phyloP scores from a whole-genome alignment of 2,888 invertebrate genomes.

The Toxonevra muliebris region DNA sequence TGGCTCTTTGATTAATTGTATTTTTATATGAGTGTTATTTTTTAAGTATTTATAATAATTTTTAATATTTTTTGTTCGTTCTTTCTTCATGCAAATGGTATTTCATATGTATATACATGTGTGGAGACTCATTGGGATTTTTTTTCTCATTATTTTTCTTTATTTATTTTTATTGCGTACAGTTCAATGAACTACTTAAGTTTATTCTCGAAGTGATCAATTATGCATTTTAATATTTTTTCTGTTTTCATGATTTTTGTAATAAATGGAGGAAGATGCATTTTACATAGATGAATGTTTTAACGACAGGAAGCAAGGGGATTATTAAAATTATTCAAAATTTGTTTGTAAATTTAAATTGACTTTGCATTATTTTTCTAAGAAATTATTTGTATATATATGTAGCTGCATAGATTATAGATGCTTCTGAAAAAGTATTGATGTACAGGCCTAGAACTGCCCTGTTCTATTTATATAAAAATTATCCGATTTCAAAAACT shows the following conservation, averaged over 20 bases:
- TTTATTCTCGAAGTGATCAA: conserved; percentile 23
- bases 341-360: too few species aligned
- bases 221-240: conserved; percentile 26
- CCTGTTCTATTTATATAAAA: too few species aligned
- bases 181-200: conserved; percentile 27
- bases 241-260: not conserved
- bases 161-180: conserved; percentile 16
- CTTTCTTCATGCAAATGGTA: conserved; percentile 6
- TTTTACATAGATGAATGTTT: too few species aligned
- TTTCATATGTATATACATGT: conserved; percentile 17
- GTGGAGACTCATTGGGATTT: conserved; percentile 24
- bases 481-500: too few species aligned
- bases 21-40: conserved; percentile 41
- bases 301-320: not conserved
- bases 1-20: conserved; percentile 44
- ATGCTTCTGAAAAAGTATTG: too few species aligned
- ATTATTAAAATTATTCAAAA: conserved; percentile 20
- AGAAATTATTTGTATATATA: too few species aligned
- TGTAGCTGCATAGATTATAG: too few species aligned
- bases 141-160: conserved; percentile 8
- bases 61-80: conserved; percentile 30
- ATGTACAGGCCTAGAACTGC: too few species aligned
- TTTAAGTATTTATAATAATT: conserved; percentile 34
- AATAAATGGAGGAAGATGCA: too few species aligned
- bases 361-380: too few species aligned